These are phyloP conservation scores for Pammene fasciana DNA, from an alignment of 2,888 invertebrate species.

Conservation along the genomic window DNA sequence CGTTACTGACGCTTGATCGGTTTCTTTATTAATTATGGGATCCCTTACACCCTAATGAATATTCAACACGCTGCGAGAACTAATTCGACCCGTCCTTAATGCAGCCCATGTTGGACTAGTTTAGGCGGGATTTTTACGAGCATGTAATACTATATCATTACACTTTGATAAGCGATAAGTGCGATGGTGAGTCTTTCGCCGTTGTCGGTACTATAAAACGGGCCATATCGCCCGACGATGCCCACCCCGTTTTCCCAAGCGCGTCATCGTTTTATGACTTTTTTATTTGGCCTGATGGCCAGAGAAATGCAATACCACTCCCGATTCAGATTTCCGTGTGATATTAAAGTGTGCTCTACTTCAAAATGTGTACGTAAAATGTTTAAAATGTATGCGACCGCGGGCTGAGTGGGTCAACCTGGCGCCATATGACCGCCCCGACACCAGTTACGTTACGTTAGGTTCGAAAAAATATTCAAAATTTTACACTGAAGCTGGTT, in stretches of 20 bases:
- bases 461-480: conserved; percentile 40
- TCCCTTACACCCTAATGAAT: conserved; percentile 69
- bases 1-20: conserved; percentile 62
- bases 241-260: conserved; percentile 76
- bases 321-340: conserved; percentile 70
- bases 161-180: conserved; percentile 77
- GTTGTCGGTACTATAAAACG: conserved; percentile 73
- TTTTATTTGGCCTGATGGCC: conserved; percentile 77
- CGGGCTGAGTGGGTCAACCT: conserved; percentile 49
- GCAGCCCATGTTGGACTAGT: conserved; percentile 56
- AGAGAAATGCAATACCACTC: conserved; percentile 78
- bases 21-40: conserved; percentile 69
- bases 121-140: conserved; percentile 73
- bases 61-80: conserved; percentile 62
- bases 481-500: conserved; percentile 40
- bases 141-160: conserved; percentile 76
- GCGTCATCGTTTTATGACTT: conserved; percentile 79
- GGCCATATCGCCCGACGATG: conserved; percentile 71
- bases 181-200: conserved; percentile 69
- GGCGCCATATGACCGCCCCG: conserved; percentile 44
- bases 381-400: conserved; percentile 56
- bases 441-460: conserved; percentile 44
- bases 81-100: conserved; percentile 62
- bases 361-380: conserved; percentile 65
- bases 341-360: conserved; percentile 62